Evolutionary conservation across 2,888 invertebrate species (phyloP).

Genomic region (Lucinisca nassula): DNA sequence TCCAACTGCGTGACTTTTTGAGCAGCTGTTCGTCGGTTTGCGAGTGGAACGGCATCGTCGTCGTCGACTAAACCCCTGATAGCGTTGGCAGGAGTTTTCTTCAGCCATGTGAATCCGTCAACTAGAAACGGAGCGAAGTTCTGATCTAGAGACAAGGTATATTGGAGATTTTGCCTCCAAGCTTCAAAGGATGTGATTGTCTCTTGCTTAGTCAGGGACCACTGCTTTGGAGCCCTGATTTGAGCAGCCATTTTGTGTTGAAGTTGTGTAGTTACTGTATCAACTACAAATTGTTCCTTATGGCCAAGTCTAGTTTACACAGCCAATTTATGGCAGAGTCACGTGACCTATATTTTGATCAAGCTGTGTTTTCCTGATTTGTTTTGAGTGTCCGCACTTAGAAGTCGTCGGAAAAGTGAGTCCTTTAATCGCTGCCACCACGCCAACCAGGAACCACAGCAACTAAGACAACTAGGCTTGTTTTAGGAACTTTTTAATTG

Average conservation of each 20-base stretch:
- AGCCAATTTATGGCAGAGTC: too few relatives aligned
- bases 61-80: slow-evolving; percentile 54
- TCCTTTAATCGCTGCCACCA: too few relatives aligned
- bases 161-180: slow-evolving; percentile 61
- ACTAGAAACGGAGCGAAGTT: slow-evolving; percentile 56
- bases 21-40: slow-evolving; percentile 31
- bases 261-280: background rate
- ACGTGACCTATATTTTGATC: too few relatives aligned
- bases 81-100: slow-evolving; percentile 43
- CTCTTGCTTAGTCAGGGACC: slow-evolving; percentile 43
- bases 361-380: too few relatives aligned
- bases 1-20: slow-evolving; percentile 58
- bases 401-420: too few relatives aligned
- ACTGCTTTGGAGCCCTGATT: slow-evolving; percentile 61
- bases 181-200: slow-evolving; percentile 60
- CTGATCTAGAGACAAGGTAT: slow-evolving; percentile 54
- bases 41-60: slow-evolving; percentile 36
- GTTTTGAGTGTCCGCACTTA: too few relatives aligned
- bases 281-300: background rate
- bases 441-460: too few relatives aligned
- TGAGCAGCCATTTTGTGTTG: background rate
- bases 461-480: too few relatives aligned
- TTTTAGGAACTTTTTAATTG: too few relatives aligned
- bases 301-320: too few relatives aligned
- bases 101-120: slow-evolving; percentile 41